Evolutionary conservation across 2,797 vertebrate genomes (phyloP), one percentile per base, ranked within the genome.

Genomic region (Pseudochaenichthys georgianus): DNA sequence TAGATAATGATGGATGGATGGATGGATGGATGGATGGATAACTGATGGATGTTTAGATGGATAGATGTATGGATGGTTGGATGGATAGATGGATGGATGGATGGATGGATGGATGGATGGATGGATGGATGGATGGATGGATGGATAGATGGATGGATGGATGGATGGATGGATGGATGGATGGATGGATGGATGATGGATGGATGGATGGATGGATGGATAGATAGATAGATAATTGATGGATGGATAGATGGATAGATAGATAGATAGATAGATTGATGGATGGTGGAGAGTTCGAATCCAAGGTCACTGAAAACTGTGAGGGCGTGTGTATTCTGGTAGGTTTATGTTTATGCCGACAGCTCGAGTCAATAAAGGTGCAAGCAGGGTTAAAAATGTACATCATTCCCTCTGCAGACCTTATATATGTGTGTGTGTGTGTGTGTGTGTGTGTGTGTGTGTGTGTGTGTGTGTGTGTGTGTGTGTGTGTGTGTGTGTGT

Each of bases 21-120:
- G 23, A 23, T 23, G 3, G 88, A 93, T 88, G 74, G 87, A 92
- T 89, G 78, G 86, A 88, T 73, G 73, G 86, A n/a, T n/a, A n/a
- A n/a, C n/a, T n/a, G n/a, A n/a, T n/a, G n/a, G n/a, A n/a, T n/a
- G n/a, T n/a, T 87, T 83, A 78, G 88, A 88, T 86, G 2, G 84
- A 86, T 73, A 75, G 84, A 82, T 82, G n/a, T 23, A 23, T 23
- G 2, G 2, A 23, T 23, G 23, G 23, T n/a, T n/a, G n/a, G n/a
- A 23, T 23, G 23, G 70, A 78, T 58, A 62, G 79, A 68, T 78
- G 77, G 73, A 78, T 23, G 2, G 21, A 21, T 28, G 28, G 28
- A n/a, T n/a, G n/a, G n/a, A n/a, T 23, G 2, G 23, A 0, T 28
- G 28, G 28, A 4, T 28, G 28, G 28, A 4, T 28, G 1, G 28